phyloP scores from a whole-genome alignment of 30 jellyfish, hydroid and myxozoan genomes.

The Turritopsis rubra region DNA sequence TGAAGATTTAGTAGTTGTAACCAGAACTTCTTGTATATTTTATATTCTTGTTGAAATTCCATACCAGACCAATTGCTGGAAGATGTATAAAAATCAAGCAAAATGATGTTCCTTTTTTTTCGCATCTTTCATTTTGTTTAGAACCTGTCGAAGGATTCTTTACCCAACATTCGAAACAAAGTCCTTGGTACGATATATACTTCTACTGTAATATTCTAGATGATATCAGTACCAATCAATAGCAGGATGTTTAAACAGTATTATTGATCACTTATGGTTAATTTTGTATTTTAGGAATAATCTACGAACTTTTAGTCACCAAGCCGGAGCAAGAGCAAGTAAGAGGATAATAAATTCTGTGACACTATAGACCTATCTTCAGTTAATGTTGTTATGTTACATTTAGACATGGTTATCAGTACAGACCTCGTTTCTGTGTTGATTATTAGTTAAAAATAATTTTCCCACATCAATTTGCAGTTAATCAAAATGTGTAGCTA shows the following conservation, averaged over 20 bases:
- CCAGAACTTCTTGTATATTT: neutral
- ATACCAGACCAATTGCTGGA: neutral
- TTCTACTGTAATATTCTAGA: neutral
- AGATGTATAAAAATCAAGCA: neutral
- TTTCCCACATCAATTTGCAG: no score
- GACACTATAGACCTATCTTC: no score
- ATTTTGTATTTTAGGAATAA: slow-evolving; percentile 73
- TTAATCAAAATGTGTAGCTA: no score
- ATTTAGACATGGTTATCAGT: no score
- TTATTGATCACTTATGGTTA: neutral
- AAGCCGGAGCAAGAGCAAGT: slow-evolving; percentile 97
- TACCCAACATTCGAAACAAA: slow-evolving; percentile 71
- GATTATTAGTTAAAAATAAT: no score
- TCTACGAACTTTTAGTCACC: slow-evolving; percentile 59
- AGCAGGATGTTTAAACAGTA: no score
- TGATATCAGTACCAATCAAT: no score
- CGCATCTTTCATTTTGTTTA: slow-evolving; percentile 2
- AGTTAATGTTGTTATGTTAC: no score
- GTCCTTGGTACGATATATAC: slow-evolving; percentile 45
- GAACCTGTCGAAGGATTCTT: slow-evolving; percentile 70
- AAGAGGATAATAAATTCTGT: neutral
- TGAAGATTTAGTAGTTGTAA: neutral
- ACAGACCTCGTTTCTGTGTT: no score
- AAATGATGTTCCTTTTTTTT: neutral
- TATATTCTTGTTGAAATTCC: neutral